Conservation (phyloP, 2,797 vertebrate species). For the Clarias laeviceps region DNA sequence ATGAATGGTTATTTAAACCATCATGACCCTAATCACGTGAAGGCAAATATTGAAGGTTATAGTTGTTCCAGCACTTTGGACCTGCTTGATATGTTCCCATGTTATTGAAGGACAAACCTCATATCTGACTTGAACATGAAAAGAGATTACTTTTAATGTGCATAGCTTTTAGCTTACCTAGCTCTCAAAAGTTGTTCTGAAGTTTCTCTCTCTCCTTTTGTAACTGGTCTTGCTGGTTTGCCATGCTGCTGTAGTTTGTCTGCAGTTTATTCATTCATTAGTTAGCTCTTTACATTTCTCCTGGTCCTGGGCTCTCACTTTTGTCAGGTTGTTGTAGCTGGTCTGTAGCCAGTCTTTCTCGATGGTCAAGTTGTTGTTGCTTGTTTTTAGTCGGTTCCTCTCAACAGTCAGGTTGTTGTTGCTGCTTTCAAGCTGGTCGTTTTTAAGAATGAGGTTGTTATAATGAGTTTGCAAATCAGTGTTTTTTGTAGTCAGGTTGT, state of each 20-base stretch:
- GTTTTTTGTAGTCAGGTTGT: background rate
- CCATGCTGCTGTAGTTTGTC: background rate
- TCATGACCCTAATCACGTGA: background rate
- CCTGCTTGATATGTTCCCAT: background rate
- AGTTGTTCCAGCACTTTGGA: background rate
- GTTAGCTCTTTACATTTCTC: background rate
- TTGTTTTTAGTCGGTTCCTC: background rate
- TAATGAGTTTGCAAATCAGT: background rate
- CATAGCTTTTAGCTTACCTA: background rate
- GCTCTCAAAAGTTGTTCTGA: background rate
- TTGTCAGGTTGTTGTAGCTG: background rate
- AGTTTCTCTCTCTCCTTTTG: slow-evolving; percentile 3
- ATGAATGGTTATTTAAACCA: background rate
- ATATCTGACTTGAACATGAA: background rate
- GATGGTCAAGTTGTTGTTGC: background rate
- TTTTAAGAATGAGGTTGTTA: background rate
- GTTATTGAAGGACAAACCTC: background rate
- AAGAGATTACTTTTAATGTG: background rate
- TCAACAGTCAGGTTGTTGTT: background rate
- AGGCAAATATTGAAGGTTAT: background rate
- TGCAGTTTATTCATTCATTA: background rate
- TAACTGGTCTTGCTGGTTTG: background rate
- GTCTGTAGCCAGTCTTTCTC: background rate
- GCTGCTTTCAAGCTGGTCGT: background rate
- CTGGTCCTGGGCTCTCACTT: background rate